phyloP scores from a whole-genome alignment of 2,888 invertebrate genomes.

The Parthenolecanium corni region DNA sequence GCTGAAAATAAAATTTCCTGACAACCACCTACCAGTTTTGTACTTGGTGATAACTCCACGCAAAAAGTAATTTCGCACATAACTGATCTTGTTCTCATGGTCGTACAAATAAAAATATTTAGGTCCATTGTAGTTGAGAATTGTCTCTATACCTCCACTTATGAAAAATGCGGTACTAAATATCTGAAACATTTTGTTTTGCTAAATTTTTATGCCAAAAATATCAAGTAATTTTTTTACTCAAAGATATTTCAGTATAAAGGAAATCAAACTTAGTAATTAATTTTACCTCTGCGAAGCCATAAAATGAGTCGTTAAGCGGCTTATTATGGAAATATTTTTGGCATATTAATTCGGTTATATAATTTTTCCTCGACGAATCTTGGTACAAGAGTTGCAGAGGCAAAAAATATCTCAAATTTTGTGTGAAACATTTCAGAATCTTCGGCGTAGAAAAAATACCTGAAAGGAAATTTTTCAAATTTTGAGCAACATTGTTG shows the following conservation, averaged over 20 bases:
- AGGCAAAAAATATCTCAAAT: not conserved
- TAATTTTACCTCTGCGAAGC: not conserved
- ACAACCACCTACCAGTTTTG: constrained; percentile 2
- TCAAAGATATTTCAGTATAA: too few relatives aligned
- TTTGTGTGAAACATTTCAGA: not conserved
- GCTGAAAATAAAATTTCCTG: too few relatives aligned
- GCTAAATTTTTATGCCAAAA: not conserved
- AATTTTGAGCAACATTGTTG: too few relatives aligned
- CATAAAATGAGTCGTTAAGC: not conserved
- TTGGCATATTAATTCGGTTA: not conserved
- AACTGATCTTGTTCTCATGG: not conserved
- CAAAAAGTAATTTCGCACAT: not conserved
- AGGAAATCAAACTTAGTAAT: too few relatives aligned
- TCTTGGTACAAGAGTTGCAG: not conserved
- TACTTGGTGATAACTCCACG: not conserved
- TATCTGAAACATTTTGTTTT: not conserved
- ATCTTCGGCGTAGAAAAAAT: not conserved
- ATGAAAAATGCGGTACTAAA: not conserved
- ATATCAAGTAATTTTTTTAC: too few relatives aligned
- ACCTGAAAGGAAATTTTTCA: not conserved
- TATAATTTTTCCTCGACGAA: not conserved
- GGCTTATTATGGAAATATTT: not conserved
- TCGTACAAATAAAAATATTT: constrained; percentile 8
- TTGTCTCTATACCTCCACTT: not conserved
- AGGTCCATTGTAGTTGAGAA: not conserved